Evolutionary conservation across 2,888 invertebrate species (phyloP), one percentile per base, ranked within the genome.

Genomic region (Phyllotreta striolata): DNA sequence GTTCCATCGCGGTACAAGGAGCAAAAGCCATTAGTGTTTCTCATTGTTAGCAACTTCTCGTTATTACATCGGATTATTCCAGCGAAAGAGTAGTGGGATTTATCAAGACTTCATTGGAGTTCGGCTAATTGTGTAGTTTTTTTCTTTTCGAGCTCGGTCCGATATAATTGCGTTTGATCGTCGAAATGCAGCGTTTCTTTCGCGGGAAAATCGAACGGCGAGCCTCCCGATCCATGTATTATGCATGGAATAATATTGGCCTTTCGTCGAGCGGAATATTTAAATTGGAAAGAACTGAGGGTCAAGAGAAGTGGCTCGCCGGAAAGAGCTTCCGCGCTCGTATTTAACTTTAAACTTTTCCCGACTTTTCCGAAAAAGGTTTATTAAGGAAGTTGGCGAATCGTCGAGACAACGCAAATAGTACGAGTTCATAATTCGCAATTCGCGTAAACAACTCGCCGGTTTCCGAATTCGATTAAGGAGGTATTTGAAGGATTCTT

Each of bases 181-280:
- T 58, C 40, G 34, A n/a, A 51, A 49, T n/a, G 43, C 35, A 47
- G 43, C 24, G 47, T 57, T 40, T 35, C 40, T 49, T 59, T 59
- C 34, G 34, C 14, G 12, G 52, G 35, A 41, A 41, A 41, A 40
- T 51, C 59, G 43, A 35, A 52, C 38, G 10, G 38, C 24, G 43
- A 58, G 8, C 40, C 37, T 52, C 38, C 46, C 13, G 56, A 6
- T n/a, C 8, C 12, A 58, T 59, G 51, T 51, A 51, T 51, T 59
- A 59, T 59, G 59, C 59, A 59, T 51, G 51, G 59, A 13, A 51
- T 59, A 59, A 59, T 59, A 59, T 59, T 59, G 59, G 51, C 35
- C 43, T 59, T 24, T 49, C 41, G 13, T 43, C 6, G 47, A 47
- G 24, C 6, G 7, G 51, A 51, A 59, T 58, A 40, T 58, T 58